Percentiles rank a stretch among this genome's conserved stretches.
These are phyloP conservation scores for Parnassius orleans DNA, from an alignment of 2,888 invertebrate species.

Conservation along the genomic window DNA sequence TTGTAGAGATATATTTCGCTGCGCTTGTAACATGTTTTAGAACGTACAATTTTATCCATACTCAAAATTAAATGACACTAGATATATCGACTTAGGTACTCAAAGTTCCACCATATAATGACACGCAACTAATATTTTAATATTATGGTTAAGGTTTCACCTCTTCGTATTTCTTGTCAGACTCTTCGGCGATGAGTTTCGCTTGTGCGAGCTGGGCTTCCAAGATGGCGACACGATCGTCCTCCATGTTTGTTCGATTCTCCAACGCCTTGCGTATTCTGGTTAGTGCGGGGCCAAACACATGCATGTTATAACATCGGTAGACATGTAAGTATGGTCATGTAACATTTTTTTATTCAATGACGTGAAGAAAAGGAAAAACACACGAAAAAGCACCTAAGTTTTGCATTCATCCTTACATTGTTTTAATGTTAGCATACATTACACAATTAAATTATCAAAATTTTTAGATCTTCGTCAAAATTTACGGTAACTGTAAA, in stretches of 20 bases:
- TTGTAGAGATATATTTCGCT: too few relatives aligned
- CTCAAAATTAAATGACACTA: too few relatives aligned
- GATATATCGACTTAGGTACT: too few relatives aligned
- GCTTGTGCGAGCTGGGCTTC: conserved; percentile 99
- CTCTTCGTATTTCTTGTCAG: conserved; percentile 99
- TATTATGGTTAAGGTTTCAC: conserved; percentile 77
- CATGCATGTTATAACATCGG: conserved; percentile 79
- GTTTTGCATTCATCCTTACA: neutral
- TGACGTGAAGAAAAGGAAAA: conserved; percentile 12
- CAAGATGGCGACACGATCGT: conserved; percentile 98
- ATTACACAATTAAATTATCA: too few relatives aligned
- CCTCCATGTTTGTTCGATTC: conserved; percentile 99
- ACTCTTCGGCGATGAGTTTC: conserved; percentile 99
- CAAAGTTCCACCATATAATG: neutral
- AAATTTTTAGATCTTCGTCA: too few relatives aligned
- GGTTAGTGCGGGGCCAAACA: conserved; percentile 80
- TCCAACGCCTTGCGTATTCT: conserved; percentile 99
- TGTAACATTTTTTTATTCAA: conserved; percentile 20
- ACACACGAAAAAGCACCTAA: conserved; percentile 3
- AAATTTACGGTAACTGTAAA: too few relatives aligned
- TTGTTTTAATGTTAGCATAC: too few relatives aligned
- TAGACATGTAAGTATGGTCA: conserved; percentile 29
- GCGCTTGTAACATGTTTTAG: too few relatives aligned
- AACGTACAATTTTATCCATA: too few relatives aligned
- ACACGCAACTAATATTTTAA: conserved; percentile 11